These are phyloP conservation scores for Odocoileus hemionus DNA, from an alignment of 2,113 vertebrate genomes.

Conservation along the genomic window DNA sequence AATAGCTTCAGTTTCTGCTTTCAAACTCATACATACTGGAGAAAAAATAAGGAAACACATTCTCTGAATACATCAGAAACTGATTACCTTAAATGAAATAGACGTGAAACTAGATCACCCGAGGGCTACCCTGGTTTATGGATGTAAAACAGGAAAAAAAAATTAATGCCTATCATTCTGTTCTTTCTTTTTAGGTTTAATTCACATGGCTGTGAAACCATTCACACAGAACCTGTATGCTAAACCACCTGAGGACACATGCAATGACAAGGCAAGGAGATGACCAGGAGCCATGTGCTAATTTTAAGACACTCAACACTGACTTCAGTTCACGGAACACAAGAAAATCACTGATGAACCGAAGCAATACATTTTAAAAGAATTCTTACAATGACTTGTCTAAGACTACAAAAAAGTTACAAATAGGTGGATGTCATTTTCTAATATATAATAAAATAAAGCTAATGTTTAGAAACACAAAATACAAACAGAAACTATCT, in stretches of 20 bases:
- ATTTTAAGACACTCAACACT: constrained; percentile 23
- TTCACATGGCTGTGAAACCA: background rate
- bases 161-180: background rate
- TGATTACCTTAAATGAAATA: constrained; percentile 55
- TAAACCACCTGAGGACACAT: background rate
- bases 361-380: background rate
- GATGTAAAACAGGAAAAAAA: constrained; percentile 45
- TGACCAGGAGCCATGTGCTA: background rate
- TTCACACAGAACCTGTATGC: background rate
- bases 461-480: background rate
- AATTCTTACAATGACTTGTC: background rate
- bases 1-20: constrained; percentile 4
- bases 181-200: constrained; percentile 29
- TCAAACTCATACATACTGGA: background rate
- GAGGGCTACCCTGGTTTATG: constrained; percentile 44
- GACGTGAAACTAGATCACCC: constrained; percentile 48
- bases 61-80: constrained; percentile 51
- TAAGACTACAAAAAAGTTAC: background rate
- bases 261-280: background rate
- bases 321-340: background rate
- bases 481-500: background rate
- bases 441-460: background rate
- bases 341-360: constrained; percentile 19
- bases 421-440: background rate
- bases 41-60: constrained; percentile 39